A percentile compares a stretch with the other conserved stretches of the same genome.
Conservation (phyloP, 2,797 vertebrate genomes). For the Falco cherrug region DNA sequence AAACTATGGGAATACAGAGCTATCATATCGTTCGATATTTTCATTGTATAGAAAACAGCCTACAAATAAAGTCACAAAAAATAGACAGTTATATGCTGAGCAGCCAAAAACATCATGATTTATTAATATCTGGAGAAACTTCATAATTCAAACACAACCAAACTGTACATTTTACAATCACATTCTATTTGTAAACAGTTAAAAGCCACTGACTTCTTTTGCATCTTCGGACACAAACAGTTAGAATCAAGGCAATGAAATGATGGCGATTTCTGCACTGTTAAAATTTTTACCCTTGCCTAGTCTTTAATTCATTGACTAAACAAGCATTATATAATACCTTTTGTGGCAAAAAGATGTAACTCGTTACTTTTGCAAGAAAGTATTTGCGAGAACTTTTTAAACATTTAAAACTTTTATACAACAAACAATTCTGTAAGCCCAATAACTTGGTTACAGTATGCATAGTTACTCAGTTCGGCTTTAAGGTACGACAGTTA, state of each 20-base stretch:
- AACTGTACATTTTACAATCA: constrained; percentile 99
- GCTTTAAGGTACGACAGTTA: constrained; percentile 85
- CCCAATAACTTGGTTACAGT: constrained; percentile 92
- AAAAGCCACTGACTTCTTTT: constrained; percentile 99
- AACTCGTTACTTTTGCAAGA: constrained; percentile 83
- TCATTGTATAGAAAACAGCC: constrained; percentile 78
- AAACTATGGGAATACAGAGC: constrained; percentile 68
- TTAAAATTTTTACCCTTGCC: constrained; percentile 86
- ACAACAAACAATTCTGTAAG: constrained; percentile 88
- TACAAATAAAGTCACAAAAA: constrained; percentile 81
- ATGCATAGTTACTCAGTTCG: constrained; percentile 96
- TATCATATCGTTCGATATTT: constrained; percentile 59
- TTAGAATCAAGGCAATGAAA: constrained; percentile 99
- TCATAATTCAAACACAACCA: constrained; percentile 91
- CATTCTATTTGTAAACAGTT: constrained; percentile 99
- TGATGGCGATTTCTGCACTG: constrained; percentile 95
- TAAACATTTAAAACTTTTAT: constrained; percentile 88
- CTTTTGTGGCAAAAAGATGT: constrained; percentile 88
- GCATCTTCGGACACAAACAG: constrained; percentile 96
- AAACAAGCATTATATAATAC: constrained; percentile 85
- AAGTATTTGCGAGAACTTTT: constrained; percentile 75
- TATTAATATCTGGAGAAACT: constrained; percentile 90
- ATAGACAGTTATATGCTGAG: constrained; percentile 81
- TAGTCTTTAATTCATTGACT: constrained; percentile 74
- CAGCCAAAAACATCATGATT: constrained; percentile 86